Conservation (phyloP, 1,140 invertebrate genomes). For the Tetramorium simillimum region DNA sequence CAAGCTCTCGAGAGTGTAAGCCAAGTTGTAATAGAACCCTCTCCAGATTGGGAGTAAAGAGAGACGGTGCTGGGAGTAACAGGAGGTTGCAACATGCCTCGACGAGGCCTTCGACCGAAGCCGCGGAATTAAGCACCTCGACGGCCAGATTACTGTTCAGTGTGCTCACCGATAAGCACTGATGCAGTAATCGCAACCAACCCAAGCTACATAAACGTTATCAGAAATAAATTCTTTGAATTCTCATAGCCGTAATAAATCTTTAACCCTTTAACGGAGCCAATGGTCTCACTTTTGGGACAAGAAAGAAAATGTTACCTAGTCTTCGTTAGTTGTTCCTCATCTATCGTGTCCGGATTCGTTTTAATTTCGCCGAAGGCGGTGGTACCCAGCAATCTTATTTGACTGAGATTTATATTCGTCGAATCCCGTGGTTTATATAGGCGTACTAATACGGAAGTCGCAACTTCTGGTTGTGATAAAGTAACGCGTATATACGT, state of each 20-base stretch:
- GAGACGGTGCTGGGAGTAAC: constrained; percentile 88
- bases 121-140: constrained; percentile 87
- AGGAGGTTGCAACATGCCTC: constrained; percentile 91
- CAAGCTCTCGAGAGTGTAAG: constrained; percentile 87
- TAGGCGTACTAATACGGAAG: constrained; percentile 87
- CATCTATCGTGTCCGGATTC: constrained; percentile 81
- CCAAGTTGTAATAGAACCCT: constrained; percentile 88
- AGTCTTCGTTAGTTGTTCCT: constrained; percentile 84
- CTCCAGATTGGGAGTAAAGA: constrained; percentile 88
- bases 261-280: not conserved
- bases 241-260: not conserved
- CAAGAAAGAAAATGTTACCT: constrained; percentile 74
- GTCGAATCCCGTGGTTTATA: constrained; percentile 94
- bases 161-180: constrained; percentile 87
- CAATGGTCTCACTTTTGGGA: not conserved
- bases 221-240: constrained; percentile 63
- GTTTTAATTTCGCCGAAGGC: constrained; percentile 88
- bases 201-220: constrained; percentile 85
- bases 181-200: constrained; percentile 90
- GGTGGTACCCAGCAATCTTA: constrained; percentile 93
- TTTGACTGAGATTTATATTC: constrained; percentile 95
- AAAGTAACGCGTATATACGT: constrained; percentile 94
- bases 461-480: constrained; percentile 92
- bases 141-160: constrained; percentile 81
- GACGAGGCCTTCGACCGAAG: constrained; percentile 89